Percentiles rank a stretch among this genome's conserved stretches.
Conservation (phyloP, 2,888 invertebrate species). For the Molanna angustata region DNA sequence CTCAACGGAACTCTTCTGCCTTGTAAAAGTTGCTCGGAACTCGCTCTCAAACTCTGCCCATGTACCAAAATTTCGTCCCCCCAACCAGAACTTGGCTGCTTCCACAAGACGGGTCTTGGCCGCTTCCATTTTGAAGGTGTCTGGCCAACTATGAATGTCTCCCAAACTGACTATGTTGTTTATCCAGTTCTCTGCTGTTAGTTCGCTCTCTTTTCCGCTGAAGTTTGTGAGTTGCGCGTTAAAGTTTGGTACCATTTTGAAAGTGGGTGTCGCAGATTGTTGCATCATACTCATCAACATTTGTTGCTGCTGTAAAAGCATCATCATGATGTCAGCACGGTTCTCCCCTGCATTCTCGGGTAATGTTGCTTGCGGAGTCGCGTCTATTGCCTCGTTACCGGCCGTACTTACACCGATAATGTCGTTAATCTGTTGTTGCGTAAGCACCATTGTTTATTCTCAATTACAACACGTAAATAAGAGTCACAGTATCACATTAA, state of each 20-base stretch:
- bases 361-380: too few relatives aligned
- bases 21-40: not conserved
- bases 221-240: not conserved
- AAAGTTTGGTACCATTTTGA: conserved; percentile 5
- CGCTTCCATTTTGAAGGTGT: conserved; percentile 1
- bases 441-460: too few relatives aligned
- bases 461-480: too few relatives aligned
- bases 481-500: too few relatives aligned
- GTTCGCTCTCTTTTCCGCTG: not conserved
- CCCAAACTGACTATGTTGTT: not conserved
- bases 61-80: not conserved
- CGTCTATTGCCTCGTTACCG: too few relatives aligned
- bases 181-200: not conserved
- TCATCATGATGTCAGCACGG: too few relatives aligned
- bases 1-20: conserved; percentile 1
- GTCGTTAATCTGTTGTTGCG: too few relatives aligned
- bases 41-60: not conserved
- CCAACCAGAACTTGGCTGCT: conserved; percentile 3
- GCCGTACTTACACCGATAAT: too few relatives aligned
- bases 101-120: not conserved
- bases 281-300: not conserved
- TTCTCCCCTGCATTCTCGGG: too few relatives aligned
- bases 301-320: not conserved
- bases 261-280: not conserved
- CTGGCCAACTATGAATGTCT: not conserved